Evolutionary conservation across 2,888 invertebrate genomes (phyloP).

Genomic region (Tetheella fluctuosa): DNA sequence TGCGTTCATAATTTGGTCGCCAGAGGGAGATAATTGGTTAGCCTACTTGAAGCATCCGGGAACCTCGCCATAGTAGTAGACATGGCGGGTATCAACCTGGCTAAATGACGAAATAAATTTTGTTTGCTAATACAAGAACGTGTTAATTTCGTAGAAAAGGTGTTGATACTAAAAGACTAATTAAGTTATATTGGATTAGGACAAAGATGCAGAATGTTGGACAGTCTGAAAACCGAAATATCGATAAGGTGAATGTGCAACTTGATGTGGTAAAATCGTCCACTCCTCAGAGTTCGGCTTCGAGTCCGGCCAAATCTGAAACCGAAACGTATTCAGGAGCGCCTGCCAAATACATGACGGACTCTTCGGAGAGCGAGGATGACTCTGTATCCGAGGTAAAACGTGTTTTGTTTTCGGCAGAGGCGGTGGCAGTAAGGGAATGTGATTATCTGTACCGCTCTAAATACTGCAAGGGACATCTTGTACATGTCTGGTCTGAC

Average conservation of each 20-base stretch:
- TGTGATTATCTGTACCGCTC: constrained; percentile 84
- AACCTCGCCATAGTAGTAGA: constrained; percentile 90
- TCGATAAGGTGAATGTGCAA: constrained; percentile 90
- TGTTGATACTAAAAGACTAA: constrained; percentile 83
- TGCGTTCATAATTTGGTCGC: constrained; percentile 63
- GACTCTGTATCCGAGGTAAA: constrained; percentile 98
- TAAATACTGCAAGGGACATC: constrained; percentile 88
- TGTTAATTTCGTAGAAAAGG: constrained; percentile 81
- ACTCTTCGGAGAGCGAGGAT: constrained; percentile 97
- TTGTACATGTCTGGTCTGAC: constrained; percentile 81
- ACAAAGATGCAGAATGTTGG: constrained; percentile 96
- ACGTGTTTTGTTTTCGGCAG: constrained; percentile 83
- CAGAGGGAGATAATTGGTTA: constrained; percentile 82
- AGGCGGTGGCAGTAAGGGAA: constrained; percentile 82
- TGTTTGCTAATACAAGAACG: constrained; percentile 84
- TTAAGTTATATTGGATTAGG: constrained; percentile 85
- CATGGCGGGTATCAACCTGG: constrained; percentile 91
- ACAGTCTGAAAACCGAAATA: constrained; percentile 93
- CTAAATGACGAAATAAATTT: constrained; percentile 86
- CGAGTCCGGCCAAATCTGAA: constrained; percentile 92
- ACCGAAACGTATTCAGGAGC: constrained; percentile 94
- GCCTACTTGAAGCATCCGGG: constrained; percentile 86
- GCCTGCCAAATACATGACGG: constrained; percentile 95
- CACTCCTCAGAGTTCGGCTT: constrained; percentile 93
- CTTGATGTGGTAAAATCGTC: constrained; percentile 89